Evolutionary conservation across 1,140 invertebrate genomes (phyloP).

Genomic region (Tetramorium alpestre): DNA sequence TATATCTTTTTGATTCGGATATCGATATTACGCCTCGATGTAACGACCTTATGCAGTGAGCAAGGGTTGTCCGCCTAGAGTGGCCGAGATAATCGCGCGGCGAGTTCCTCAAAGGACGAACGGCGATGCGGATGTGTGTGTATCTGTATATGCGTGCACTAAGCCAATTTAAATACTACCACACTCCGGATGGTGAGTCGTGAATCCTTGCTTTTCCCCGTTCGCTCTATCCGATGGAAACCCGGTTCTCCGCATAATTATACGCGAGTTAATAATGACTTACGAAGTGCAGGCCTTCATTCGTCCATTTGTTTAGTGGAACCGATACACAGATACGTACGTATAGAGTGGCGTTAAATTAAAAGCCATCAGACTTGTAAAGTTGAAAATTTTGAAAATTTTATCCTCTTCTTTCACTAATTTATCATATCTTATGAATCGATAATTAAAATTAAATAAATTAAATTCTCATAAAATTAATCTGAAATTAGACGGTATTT

Average conservation of each 20-base stretch:
- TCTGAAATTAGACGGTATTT: not conserved
- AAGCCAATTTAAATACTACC: conserved; percentile 74
- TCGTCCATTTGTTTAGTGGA: conserved; percentile 70
- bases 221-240: conserved; percentile 40
- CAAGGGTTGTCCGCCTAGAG: conserved; percentile 26
- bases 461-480: not conserved
- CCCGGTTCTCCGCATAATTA: conserved; percentile 65
- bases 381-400: not conserved
- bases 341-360: conserved; percentile 12
- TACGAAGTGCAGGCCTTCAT: conserved; percentile 65
- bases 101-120: conserved; percentile 67
- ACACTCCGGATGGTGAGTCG: conserved; percentile 52
- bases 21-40: conserved; percentile 2
- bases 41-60: not conserved
- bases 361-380: not conserved
- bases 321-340: conserved; percentile 51
- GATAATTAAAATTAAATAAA: not conserved
- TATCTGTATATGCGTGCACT: conserved; percentile 1
- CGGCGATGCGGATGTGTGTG: conserved; percentile 15
- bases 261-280: conserved; percentile 74
- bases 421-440: not conserved
- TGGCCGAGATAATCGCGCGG: conserved; percentile 68
- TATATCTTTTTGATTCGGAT: not conserved
- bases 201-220: conserved; percentile 60
- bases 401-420: not conserved